Evolutionary conservation across 2,888 invertebrate species (phyloP), one percentile per base, ranked within the genome.

Genomic region (Cephus runcator): DNA sequence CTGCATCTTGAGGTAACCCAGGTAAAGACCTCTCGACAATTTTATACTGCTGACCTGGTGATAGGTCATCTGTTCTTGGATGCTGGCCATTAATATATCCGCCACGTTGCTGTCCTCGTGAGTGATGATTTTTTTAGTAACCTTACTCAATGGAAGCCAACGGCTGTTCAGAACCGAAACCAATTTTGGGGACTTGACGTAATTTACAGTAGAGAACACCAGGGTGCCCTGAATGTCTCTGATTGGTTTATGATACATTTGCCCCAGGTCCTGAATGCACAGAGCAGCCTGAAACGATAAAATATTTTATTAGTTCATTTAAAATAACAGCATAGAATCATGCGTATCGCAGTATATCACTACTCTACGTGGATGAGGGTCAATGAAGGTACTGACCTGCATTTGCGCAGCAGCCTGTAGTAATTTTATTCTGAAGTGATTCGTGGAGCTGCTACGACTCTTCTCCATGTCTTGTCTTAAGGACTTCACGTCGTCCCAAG

Each of bases 1-100:
- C 90, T 98, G 97, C 93, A 99, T 96, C 92, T 99, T 99, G 82
- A 99, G 93, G 92, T 99, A 99, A 69, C 98, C 98, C 84, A 99
- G 93, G 92, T 99, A 99, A 34, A 99, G 93, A 0, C 99, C 99
- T 40, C 96, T 95, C 2, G 95, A 94, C 75, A 99, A 92, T 86
- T 96, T 96, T 77, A 97, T 95, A 82, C 95, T 94, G 79, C 98
- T 98, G 74, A 96, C 95, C 93, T 97, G 95, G 85, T 95, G 95
- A 90, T 95, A 96, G 77, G 92, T 92, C 84, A 93, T 93, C 91
- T 96, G 96, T 81, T 96, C 98, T 86, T 96, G 96, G 80, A 98
- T 96, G 34, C 97, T 97, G 69, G 96, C 95, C 94, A 97, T 96
- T 69, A 98, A 93, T 85, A 97, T 94, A 85, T 98, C 98, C 9